phyloP scores from a whole-genome alignment of 1,140 invertebrate genomes.

The Calliopsis andreniformis region DNA sequence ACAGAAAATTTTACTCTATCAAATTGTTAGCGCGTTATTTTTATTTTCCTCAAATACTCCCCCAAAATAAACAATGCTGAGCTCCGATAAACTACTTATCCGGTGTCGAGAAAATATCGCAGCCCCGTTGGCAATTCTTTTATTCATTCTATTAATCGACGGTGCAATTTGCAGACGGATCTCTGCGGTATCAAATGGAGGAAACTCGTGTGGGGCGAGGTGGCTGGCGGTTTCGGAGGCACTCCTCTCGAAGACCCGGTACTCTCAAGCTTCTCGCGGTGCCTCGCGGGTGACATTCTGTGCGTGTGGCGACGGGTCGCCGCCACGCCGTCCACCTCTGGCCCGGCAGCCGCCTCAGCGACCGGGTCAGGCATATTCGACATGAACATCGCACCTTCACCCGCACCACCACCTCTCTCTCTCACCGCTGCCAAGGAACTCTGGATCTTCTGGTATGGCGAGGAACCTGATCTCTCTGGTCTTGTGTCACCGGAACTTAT shows the following conservation, averaged over 20 bases:
- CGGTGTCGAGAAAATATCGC: no score
- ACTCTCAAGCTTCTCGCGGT: slow-evolving; percentile 94
- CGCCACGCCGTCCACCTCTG: slow-evolving; percentile 78
- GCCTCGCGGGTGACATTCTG: slow-evolving; percentile 95
- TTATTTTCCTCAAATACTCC: no score
- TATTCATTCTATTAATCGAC: neutral
- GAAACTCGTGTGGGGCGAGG: slow-evolving; percentile 92
- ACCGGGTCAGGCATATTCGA: slow-evolving; percentile 84
- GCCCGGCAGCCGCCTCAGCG: slow-evolving; percentile 79
- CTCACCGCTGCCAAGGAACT: slow-evolving; percentile 94
- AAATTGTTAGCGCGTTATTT: no score
- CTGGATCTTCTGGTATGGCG: slow-evolving; percentile 99
- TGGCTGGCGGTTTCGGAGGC: slow-evolving; percentile 83
- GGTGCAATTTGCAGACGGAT: slow-evolving; percentile 89
- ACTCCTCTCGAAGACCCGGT: slow-evolving; percentile 95
- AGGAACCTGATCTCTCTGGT: slow-evolving; percentile 94
- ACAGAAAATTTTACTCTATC: no score
- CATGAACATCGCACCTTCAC: slow-evolving; percentile 81
- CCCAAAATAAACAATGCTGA: no score
- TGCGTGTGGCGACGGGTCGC: slow-evolving; percentile 96
- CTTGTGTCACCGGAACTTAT: slow-evolving; percentile 91
- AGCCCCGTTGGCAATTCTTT: no score
- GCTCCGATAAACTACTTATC: no score
- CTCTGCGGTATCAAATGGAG: slow-evolving; percentile 99
- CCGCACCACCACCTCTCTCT: slow-evolving; percentile 86